phyloP scores from a whole-genome alignment of 2,113 vertebrate genomes.

The Trichechus manatus region DNA sequence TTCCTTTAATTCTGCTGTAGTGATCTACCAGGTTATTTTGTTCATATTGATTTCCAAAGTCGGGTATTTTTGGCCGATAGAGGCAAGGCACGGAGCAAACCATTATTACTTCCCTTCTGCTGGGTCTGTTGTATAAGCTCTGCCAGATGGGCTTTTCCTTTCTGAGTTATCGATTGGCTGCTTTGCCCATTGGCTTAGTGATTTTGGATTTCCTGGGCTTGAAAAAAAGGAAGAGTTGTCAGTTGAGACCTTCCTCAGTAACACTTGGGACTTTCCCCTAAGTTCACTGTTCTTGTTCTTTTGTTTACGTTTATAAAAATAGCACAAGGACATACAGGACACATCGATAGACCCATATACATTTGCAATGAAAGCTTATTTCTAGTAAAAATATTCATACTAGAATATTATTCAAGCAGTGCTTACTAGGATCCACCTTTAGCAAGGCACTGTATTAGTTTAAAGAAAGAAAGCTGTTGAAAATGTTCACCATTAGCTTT shows the following conservation, averaged over 20 bases:
- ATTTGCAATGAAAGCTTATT: slow-evolving; percentile 44
- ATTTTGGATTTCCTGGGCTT: slow-evolving; percentile 56
- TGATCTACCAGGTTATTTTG: slow-evolving; percentile 32
- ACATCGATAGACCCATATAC: not conserved
- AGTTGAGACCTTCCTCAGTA: slow-evolving; percentile 42
- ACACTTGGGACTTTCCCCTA: not conserved
- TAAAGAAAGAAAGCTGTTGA: slow-evolving; percentile 28
- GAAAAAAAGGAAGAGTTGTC: not conserved
- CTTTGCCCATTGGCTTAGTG: slow-evolving; percentile 44
- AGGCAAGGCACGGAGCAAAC: not conserved
- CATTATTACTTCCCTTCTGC: slow-evolving; percentile 33
- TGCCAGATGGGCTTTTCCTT: slow-evolving; percentile 49
- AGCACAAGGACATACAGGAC: not conserved
- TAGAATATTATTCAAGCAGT: slow-evolving; percentile 9
- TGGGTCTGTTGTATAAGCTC: slow-evolving; percentile 1
- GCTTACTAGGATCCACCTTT: not conserved
- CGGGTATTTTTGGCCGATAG: not conserved
- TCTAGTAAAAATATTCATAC: slow-evolving; percentile 55
- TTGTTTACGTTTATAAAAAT: slow-evolving; percentile 61
- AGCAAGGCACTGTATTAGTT: not conserved
- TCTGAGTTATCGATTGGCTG: slow-evolving; percentile 49
- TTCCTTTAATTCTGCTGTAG: not conserved
- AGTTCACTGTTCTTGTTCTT: slow-evolving; percentile 31
- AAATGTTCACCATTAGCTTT: not conserved
- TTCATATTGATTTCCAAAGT: not conserved